Evolutionary conservation across 2,797 vertebrate genomes (phyloP), one percentile per base, ranked within the genome.

Genomic region (Chrysocyon brachyurus): DNA sequence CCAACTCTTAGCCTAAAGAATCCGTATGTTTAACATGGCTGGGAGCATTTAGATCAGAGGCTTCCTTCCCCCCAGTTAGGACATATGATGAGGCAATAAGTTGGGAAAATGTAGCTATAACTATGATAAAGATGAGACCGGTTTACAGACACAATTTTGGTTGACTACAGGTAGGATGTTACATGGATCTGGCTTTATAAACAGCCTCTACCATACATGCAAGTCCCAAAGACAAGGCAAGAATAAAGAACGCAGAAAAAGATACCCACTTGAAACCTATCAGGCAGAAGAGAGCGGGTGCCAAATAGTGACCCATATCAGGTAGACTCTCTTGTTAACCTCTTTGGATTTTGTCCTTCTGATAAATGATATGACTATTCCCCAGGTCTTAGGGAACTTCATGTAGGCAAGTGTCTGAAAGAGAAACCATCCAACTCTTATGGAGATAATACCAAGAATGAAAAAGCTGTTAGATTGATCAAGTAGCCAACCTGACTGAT

Each of bases 311-410:
- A 90, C 33, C 56, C 19, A 94, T 92, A 92, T 82, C 21, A 64
- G 19, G 22, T 17, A 77, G 61, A 82, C 46, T 64, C 19, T 94
- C 28, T 89, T 61, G 3, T 86, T 86, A 52, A 94, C 19, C 11
- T 78, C 24, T 91, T 78, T 83, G 40, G 9, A 36, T 78, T 33
- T 72, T 33, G 14, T 82, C 22, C 16, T 96, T 90, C 56, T 54
- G 17, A 66, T 82, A 92, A 94, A 73, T 63, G 36, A 22, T 40
- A 59, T 61, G 61, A 83, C 72, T 72, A 33, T 73, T 83, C 24
- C 31, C 28, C 24, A 94, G 61, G 56, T 92, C 52, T 96, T 83
- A 92, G 66, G 49, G n/a, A 40, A 86, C 59, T 86, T 78, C 33
- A 70, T 73, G 31, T 75, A 17, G 68, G 10, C 52, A 89, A 73